phyloP scores from a whole-genome alignment of 30 jellyfish, hydroid and myxozoan species.

The Cassiopea andromeda region DNA sequence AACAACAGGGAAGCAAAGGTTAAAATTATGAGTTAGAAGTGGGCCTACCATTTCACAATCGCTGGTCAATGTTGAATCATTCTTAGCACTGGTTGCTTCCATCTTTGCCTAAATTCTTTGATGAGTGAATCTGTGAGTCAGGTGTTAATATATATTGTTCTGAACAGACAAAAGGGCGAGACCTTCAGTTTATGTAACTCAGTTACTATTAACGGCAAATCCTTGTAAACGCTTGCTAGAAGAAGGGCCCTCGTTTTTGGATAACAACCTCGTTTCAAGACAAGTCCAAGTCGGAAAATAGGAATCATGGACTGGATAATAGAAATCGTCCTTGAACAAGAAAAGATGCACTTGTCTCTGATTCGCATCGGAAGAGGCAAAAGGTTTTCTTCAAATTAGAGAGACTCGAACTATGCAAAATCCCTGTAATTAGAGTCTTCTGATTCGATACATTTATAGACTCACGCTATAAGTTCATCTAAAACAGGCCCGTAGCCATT shows the following conservation, averaged over 20 bases:
- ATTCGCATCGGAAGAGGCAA: too few relatives aligned
- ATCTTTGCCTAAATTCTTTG: background rate
- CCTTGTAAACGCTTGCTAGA: background rate
- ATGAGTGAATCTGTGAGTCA: background rate
- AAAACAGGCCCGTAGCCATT: too few relatives aligned
- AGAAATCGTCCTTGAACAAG: too few relatives aligned
- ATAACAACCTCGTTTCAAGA: too few relatives aligned
- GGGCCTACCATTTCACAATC: conserved; percentile 17
- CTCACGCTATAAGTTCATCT: too few relatives aligned
- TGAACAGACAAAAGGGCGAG: background rate
- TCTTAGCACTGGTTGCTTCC: conserved; percentile 9
- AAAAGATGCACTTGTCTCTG: too few relatives aligned
- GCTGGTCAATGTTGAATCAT: background rate
- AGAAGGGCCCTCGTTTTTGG: background rate
- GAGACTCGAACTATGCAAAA: too few relatives aligned
- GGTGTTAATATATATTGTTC: background rate
- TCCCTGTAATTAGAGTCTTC: too few relatives aligned
- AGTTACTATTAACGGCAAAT: background rate
- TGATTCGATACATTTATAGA: too few relatives aligned
- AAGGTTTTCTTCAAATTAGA: too few relatives aligned
- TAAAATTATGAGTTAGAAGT: background rate
- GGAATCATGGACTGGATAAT: background rate
- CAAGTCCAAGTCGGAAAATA: background rate
- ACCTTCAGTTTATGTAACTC: background rate
- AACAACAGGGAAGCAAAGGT: background rate